phyloP scores from a whole-genome alignment of 1,140 invertebrate genomes.

The Bombus superbus region DNA sequence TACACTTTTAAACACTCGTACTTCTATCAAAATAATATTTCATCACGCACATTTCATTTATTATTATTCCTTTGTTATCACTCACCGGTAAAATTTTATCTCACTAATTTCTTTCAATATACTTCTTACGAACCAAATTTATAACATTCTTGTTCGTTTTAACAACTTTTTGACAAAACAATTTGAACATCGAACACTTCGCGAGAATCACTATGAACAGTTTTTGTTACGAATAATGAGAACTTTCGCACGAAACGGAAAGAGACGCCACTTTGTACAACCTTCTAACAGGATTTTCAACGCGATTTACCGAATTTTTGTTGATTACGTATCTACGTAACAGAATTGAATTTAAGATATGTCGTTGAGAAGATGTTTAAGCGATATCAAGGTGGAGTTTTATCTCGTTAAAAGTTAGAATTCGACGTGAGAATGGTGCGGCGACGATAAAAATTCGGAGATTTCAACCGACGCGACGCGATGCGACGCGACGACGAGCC shows the following conservation, averaged over 20 bases:
- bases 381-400: neutral
- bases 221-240: neutral
- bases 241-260: too few species aligned
- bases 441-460: slow-evolving; percentile 70
- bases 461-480: slow-evolving; percentile 68
- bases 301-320: neutral
- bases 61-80: too few species aligned
- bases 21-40: neutral
- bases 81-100: too few species aligned
- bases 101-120: neutral
- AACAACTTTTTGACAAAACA: too few species aligned
- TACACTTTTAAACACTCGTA: neutral
- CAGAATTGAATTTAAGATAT: neutral
- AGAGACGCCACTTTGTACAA: too few species aligned
- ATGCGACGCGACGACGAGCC: slow-evolving; percentile 43
- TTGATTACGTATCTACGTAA: neutral
- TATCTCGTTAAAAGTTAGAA: neutral
- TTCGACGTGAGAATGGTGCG: neutral
- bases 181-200: neutral
- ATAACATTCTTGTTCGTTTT: too few species aligned
- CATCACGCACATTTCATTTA: neutral
- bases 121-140: neutral
- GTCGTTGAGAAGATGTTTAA: neutral
- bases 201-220: neutral
- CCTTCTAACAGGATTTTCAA: too few species aligned